Conservation (phyloP, 35 echinoderm and acorn worm genomes). For the Acanthaster planci region DNA sequence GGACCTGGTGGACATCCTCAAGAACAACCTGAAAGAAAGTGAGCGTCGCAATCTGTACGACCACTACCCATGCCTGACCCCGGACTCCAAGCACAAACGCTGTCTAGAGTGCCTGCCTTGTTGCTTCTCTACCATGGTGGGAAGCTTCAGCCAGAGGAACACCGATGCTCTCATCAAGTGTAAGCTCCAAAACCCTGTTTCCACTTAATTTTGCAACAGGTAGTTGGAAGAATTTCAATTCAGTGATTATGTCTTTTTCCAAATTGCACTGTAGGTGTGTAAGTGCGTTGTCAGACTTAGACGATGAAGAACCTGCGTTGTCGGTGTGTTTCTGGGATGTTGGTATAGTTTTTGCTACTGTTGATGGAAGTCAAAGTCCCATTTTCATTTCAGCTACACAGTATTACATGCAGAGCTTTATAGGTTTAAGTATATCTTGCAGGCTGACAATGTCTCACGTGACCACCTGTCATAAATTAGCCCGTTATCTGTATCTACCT, state of each 20-base stretch:
- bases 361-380: too few relatives aligned
- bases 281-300: too few relatives aligned
- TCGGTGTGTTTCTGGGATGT: too few relatives aligned
- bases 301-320: too few relatives aligned
- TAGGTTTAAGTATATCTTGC: too few relatives aligned
- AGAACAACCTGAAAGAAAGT: constrained; percentile 70
- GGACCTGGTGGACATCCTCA: constrained; percentile 77
- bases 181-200: constrained; percentile 45
- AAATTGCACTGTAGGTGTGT: too few relatives aligned
- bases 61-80: constrained; percentile 88
- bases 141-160: constrained; percentile 92
- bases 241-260: too few relatives aligned
- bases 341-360: too few relatives aligned
- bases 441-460: background rate
- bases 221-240: background rate
- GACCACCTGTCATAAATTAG: background rate
- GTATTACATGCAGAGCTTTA: too few relatives aligned
- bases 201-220: background rate
- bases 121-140: constrained; percentile 90
- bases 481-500: too few relatives aligned
- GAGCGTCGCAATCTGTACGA: constrained; percentile 71
- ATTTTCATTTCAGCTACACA: too few relatives aligned
- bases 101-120: constrained; percentile 95
- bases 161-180: constrained; percentile 98
- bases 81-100: constrained; percentile 93